Evolutionary conservation across 1,140 invertebrate species (phyloP).

Genomic region (Drosophila ercepeae): DNA sequence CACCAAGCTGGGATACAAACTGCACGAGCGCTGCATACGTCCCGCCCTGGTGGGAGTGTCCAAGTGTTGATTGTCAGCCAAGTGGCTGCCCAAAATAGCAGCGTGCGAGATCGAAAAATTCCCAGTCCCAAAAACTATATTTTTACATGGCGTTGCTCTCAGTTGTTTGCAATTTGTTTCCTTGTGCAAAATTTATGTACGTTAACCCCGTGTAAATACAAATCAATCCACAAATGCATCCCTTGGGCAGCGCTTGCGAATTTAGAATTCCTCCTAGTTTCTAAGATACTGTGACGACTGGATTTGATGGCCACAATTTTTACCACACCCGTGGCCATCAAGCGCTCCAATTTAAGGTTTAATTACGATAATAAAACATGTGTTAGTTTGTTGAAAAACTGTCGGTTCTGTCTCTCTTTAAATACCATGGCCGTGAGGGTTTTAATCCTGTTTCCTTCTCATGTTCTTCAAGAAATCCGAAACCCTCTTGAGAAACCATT

Average conservation of each 20-base stretch:
- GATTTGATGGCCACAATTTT: conserved; percentile 49
- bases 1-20: conserved; percentile 97
- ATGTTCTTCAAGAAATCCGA: conserved; percentile 24
- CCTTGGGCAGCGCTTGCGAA: conserved; percentile 42
- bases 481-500: conserved; percentile 32
- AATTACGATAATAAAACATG: conserved; percentile 58
- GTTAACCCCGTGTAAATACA: conserved; percentile 64
- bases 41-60: conserved; percentile 98
- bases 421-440: neutral
- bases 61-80: conserved; percentile 84
- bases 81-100: neutral
- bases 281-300: conserved; percentile 48
- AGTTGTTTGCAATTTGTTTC: conserved; percentile 68
- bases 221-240: conserved; percentile 13
- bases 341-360: conserved; percentile 48
- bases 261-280: conserved; percentile 57
- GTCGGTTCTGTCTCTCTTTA: neutral
- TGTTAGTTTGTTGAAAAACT: conserved; percentile 59
- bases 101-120: conserved; percentile 16
- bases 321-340: conserved; percentile 35
- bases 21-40: conserved; percentile 96
- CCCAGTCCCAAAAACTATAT: neutral
- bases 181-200: conserved; percentile 66
- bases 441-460: neutral
- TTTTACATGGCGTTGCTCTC: conserved; percentile 50